These are phyloP conservation scores for Spodoptera exigua DNA, from an alignment of 2,888 invertebrate species.

Conservation along the genomic window DNA sequence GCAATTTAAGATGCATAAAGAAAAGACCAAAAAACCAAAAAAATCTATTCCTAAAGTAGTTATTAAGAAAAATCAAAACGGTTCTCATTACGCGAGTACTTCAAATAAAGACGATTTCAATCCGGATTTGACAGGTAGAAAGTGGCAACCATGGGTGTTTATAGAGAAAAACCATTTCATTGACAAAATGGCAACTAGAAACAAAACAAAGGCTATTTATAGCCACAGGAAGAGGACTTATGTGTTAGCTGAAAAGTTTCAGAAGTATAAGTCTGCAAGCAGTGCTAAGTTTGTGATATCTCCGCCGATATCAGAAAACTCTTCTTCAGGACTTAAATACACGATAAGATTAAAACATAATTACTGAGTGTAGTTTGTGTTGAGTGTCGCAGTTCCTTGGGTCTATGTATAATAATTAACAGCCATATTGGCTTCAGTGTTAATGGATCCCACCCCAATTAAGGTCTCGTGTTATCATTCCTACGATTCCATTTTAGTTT, in stretches of 20 bases:
- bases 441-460: slow-evolving; percentile 70
- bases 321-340: slow-evolving; percentile 79
- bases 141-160: slow-evolving; percentile 88
- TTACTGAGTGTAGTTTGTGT: slow-evolving; percentile 68
- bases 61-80: slow-evolving; percentile 84
- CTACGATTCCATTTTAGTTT: slow-evolving; percentile 71
- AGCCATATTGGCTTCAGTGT: slow-evolving; percentile 58
- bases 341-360: slow-evolving; percentile 83
- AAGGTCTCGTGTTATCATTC: slow-evolving; percentile 76
- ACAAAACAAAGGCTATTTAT: slow-evolving; percentile 79
- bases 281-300: slow-evolving; percentile 82
- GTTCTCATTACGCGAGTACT: slow-evolving; percentile 85
- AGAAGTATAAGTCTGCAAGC: slow-evolving; percentile 81
- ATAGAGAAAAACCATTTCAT: slow-evolving; percentile 82
- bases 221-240: slow-evolving; percentile 79
- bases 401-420: slow-evolving; percentile 47
- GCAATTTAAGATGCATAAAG: slow-evolving; percentile 81
- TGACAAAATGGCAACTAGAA: slow-evolving; percentile 83
- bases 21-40: slow-evolving; percentile 78
- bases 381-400: slow-evolving; percentile 52
- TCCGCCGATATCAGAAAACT: slow-evolving; percentile 73
- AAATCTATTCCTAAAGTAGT: slow-evolving; percentile 84
- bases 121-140: slow-evolving; percentile 85
- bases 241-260: slow-evolving; percentile 80
- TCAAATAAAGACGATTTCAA: slow-evolving; percentile 72